Evolutionary conservation across 2,113 vertebrate species (phyloP).

Genomic region (Argyrosomus japonicus): DNA sequence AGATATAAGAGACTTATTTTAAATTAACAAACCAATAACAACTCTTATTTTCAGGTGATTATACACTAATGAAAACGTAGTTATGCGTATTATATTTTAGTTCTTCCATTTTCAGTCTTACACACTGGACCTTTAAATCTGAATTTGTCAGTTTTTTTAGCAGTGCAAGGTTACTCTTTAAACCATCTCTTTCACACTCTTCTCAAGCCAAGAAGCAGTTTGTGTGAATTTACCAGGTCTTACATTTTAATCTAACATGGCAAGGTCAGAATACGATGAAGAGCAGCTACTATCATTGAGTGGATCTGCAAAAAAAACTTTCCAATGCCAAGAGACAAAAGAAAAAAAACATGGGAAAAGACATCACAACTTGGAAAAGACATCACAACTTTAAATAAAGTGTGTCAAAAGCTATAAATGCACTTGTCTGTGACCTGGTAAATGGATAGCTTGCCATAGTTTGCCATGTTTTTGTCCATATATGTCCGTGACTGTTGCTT

Average conservation of each 20-base stretch:
- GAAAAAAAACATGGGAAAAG: conserved; percentile 2
- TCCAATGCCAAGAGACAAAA: conserved; percentile 35
- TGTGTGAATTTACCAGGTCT: conserved; percentile 41
- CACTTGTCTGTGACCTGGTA: not conserved
- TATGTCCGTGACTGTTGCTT: not conserved
- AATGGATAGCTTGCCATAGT: conserved; percentile 1
- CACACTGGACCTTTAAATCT: not conserved
- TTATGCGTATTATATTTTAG: too few relatives aligned
- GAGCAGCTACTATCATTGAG: conserved; percentile 39
- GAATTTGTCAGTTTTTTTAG: conserved; percentile 5
- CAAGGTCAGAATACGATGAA: conserved; percentile 64
- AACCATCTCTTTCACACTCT: conserved; percentile 27
- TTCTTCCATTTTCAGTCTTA: too few relatives aligned
- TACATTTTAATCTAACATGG: conserved; percentile 45
- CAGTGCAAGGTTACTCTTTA: conserved; percentile 31
- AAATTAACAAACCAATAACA: too few relatives aligned
- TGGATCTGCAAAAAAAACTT: conserved; percentile 43
- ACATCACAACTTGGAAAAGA: conserved; percentile 18
- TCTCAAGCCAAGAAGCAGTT: conserved; percentile 40
- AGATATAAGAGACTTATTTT: too few relatives aligned
- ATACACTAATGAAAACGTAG: too few relatives aligned
- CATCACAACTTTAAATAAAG: conserved; percentile 32
- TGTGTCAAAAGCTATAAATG: conserved; percentile 9
- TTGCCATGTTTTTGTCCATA: not conserved
- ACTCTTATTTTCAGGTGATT: too few relatives aligned